These are phyloP conservation scores for Origma solitaria DNA, from an alignment of 2,113 vertebrate species.

Conservation along the genomic window DNA sequence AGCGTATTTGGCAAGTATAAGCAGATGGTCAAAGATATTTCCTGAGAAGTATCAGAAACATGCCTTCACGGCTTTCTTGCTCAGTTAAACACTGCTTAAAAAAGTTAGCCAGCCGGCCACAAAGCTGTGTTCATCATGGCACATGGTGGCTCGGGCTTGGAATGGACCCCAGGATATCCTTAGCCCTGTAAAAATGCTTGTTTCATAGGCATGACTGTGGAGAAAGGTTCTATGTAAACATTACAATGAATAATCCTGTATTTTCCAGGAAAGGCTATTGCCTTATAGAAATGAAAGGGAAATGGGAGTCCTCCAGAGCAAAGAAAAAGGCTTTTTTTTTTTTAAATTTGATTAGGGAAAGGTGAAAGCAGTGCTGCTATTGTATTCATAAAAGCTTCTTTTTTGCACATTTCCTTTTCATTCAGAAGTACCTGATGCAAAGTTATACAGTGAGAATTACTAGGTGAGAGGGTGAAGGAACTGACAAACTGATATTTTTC, in stretches of 20 bases:
- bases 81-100: slow-evolving; percentile 34
- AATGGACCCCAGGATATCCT: neutral
- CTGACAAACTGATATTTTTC: neutral
- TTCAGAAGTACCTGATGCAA: neutral
- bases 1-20: slow-evolving; percentile 67
- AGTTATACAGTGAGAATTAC: slow-evolving; percentile 28
- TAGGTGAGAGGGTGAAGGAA: neutral
- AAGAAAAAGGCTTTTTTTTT: neutral
- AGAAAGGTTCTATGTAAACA: neutral
- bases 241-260: neutral
- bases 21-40: slow-evolving; percentile 74
- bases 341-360: neutral
- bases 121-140: neutral
- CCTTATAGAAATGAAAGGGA: neutral
- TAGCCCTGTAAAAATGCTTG: neutral
- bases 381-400: neutral
- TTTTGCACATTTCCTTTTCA: neutral
- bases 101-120: slow-evolving; percentile 8
- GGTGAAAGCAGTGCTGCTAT: slow-evolving; percentile 11
- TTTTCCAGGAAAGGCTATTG: neutral
- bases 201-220: neutral
- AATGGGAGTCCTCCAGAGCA: neutral
- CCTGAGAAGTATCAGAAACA: slow-evolving; percentile 63
- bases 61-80: slow-evolving; percentile 52
- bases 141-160: neutral